Evolutionary conservation across 2,113 vertebrate genomes (phyloP).

Genomic region (Xenopus tropicalis): DNA sequence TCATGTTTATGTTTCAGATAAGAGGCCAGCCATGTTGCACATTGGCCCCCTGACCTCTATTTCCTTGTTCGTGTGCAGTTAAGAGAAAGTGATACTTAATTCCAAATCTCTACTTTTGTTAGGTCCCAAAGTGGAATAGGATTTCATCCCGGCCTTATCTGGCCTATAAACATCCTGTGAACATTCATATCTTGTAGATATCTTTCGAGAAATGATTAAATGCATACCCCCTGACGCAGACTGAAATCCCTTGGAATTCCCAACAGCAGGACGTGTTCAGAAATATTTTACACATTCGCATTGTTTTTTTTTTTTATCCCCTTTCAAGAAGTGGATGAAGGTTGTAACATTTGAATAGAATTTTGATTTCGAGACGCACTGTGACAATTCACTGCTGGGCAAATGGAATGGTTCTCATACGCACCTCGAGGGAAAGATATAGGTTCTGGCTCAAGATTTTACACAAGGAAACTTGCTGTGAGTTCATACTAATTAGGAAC

Average conservation of each 20-base stretch:
- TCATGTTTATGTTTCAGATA: constrained; percentile 82
- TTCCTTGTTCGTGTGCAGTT: constrained; percentile 71
- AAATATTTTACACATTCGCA: not conserved
- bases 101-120: constrained; percentile 73
- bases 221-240: constrained; percentile 51
- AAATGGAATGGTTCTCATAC: constrained; percentile 16
- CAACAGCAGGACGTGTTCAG: constrained; percentile 25
- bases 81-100: constrained; percentile 75
- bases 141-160: constrained; percentile 69
- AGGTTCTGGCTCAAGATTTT: too few relatives aligned
- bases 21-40: constrained; percentile 74
- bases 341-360: not conserved
- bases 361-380: constrained; percentile 16
- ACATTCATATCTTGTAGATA: constrained; percentile 65
- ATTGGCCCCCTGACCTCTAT: constrained; percentile 71
- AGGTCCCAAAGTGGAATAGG: constrained; percentile 63
- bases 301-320: constrained; percentile 3
- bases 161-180: constrained; percentile 75
- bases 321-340: constrained; percentile 7
- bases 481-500: too few relatives aligned
- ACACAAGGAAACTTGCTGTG: too few relatives aligned
- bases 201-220: constrained; percentile 64
- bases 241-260: constrained; percentile 14
- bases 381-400: constrained; percentile 7
- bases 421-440: not conserved